Evolutionary conservation across 2,113 vertebrate species (phyloP).

Genomic region (Bubo scandiacus): DNA sequence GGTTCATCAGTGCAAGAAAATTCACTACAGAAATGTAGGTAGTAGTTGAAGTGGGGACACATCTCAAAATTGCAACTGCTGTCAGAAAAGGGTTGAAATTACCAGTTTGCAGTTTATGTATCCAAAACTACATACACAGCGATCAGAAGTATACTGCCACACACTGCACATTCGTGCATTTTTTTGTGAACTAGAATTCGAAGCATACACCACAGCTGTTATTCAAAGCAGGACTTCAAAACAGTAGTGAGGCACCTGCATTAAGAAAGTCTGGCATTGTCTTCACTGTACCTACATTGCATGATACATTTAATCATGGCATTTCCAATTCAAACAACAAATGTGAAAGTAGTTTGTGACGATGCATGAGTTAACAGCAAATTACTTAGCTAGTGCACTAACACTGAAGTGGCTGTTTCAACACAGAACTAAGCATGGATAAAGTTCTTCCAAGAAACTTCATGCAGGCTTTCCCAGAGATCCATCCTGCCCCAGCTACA

Average conservation of each 20-base stretch:
- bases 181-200: neutral
- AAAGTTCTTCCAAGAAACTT: neutral
- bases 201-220: neutral
- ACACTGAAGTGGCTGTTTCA: neutral
- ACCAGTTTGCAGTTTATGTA: neutral
- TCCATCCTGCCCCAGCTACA: neutral
- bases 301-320: neutral
- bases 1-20: neutral
- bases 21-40: neutral
- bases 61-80: neutral
- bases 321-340: neutral
- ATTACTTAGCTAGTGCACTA: neutral
- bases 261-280: neutral
- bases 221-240: neutral
- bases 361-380: neutral
- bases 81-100: neutral
- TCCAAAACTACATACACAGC: neutral
- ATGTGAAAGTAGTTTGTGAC: neutral
- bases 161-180: neutral
- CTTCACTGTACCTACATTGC: neutral
- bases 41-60: neutral
- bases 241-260: neutral
- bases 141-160: neutral
- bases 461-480: neutral
- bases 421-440: neutral